phyloP scores from a whole-genome alignment of 2,113 vertebrate genomes.

The Meriones unguiculatus region DNA sequence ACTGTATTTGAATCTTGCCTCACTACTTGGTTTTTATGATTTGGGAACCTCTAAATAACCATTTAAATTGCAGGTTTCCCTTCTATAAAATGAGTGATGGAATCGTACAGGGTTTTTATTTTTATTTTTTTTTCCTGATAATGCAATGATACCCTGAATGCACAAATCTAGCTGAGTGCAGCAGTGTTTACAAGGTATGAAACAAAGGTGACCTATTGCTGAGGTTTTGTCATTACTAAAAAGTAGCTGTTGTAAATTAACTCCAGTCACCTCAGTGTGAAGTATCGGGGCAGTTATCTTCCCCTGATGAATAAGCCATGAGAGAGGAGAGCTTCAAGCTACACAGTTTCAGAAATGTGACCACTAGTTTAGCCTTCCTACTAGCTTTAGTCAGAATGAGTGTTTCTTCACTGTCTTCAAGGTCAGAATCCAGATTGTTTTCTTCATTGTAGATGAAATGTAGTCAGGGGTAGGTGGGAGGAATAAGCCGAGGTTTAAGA shows the following conservation, averaged over 20 bases:
- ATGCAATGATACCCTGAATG: conserved; percentile 4
- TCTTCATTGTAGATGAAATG: not conserved
- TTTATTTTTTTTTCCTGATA: not conserved
- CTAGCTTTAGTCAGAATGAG: not conserved
- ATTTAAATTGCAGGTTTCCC: not conserved
- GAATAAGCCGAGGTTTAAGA: not conserved
- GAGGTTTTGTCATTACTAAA: not conserved
- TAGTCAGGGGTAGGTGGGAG: not conserved
- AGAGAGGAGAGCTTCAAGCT: not conserved
- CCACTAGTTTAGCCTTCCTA: not conserved
- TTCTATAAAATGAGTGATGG: not conserved
- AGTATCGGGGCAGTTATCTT: not conserved
- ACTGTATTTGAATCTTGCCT: conserved; percentile 21
- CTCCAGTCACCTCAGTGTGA: not conserved
- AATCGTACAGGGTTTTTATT: not conserved
- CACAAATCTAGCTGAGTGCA: not conserved
- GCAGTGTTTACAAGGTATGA: not conserved
- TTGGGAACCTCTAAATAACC: not conserved
- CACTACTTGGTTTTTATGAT: not conserved
- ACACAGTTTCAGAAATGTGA: not conserved
- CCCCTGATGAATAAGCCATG: not conserved
- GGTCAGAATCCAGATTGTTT: not conserved
- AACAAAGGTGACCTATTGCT: not conserved
- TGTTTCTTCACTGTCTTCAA: not conserved
- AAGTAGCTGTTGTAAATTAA: not conserved